Conservation (phyloP, 2,888 invertebrate species). For the Campoplex capitator region DNA sequence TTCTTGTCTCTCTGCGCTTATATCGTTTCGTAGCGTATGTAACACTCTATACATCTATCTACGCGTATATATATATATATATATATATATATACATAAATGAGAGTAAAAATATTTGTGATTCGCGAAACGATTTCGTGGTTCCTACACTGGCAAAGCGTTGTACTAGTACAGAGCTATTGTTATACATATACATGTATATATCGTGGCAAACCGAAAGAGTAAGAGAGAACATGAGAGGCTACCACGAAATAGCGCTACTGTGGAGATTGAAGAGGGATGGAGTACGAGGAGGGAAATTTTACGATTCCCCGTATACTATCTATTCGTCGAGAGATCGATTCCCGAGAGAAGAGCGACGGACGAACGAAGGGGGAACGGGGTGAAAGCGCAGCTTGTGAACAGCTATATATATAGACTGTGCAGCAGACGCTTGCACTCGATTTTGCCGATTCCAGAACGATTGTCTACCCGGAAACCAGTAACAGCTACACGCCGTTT, state of each 20-base stretch:
- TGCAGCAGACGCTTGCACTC: conserved; percentile 20
- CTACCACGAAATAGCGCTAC: background rate
- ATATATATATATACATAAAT: background rate
- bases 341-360: conserved; percentile 49
- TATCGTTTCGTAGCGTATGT: conserved; percentile 18
- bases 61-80: background rate
- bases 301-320: conserved; percentile 46
- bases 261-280: background rate
- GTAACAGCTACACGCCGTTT: conserved; percentile 49
- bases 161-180: conserved; percentile 2
- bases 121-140: conserved; percentile 56
- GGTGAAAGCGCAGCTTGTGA: conserved; percentile 66
- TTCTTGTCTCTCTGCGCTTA: conserved; percentile 8
- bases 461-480: conserved; percentile 59
- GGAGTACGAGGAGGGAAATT: conserved; percentile 18
- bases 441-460: conserved; percentile 57
- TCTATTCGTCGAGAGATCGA: conserved; percentile 65
- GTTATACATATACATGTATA: background rate
- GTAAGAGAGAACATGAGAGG: background rate
- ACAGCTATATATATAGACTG: background rate
- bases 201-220: background rate
- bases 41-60: background rate
- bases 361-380: conserved; percentile 67
- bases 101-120: conserved; percentile 35
- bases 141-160: conserved; percentile 19